Base-by-base conservation (phyloP, 1,140 invertebrate genomes). In the Trichonephila inaurata region DNA sequence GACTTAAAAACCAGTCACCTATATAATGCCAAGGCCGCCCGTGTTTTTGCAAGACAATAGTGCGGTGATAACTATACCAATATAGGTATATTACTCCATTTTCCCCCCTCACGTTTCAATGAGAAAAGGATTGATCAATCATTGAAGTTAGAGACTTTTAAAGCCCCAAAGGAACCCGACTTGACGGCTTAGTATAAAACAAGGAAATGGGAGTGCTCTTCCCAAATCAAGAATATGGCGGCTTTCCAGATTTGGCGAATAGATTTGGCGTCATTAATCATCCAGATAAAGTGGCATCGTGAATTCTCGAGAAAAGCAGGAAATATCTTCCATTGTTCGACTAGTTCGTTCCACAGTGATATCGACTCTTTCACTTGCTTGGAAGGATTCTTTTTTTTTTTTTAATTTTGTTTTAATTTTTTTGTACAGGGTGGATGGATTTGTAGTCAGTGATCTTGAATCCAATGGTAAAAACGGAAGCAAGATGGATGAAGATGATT, bases 181-280 rank as follows among this genome's bases (percentile, higher is more conserved):
- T 40, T 64, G 61, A 72, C 40, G 66, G 64, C 40, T 72, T 6
- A 51, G 40, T 18, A 58, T 72, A 86, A 66, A 89, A n/a, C n/a
- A 89, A 58, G 88, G n/a, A 87, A 61, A 51, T 51, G 40, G 8
- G 88, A 89, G 44, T 72, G 72, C 72, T 33, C 28, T 77, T 21
- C 19, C 40, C 91, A 87, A 87, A 92, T 92, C 82, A 58, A 87
- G 64, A 72, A 66, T 40, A 21, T 60, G 61, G 60, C 60, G 28
- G 24, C 58, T 81, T 61, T 87, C 19, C 60, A 86, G 83, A 92
- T 92, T 14, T 72, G 62, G n/a, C 44, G 64, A 72, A 92, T 87
- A 69, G 91, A 92, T 92, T 92, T 44, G 16, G n/a, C 33, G 61
- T 66, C 90, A 92, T 92, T 92, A 92, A 92, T 92, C 90, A 91